Evolutionary conservation across 2,888 invertebrate species (phyloP).

Genomic region (Cyaniris semiargus): DNA sequence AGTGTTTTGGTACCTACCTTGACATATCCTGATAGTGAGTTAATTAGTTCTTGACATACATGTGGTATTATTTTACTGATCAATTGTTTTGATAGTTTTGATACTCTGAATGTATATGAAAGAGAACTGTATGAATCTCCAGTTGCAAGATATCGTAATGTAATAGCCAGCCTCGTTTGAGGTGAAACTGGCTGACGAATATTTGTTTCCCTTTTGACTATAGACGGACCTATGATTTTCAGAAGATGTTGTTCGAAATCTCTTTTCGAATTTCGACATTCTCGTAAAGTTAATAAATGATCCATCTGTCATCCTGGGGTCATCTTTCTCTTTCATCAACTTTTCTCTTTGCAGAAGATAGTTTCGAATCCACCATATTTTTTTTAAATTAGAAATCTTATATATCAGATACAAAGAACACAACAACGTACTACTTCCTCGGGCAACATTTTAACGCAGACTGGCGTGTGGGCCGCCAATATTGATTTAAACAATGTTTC

Average conservation of each 20-base stretch:
- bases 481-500: conserved; percentile 1
- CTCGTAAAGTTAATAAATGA: conserved; percentile 45
- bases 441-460: no score
- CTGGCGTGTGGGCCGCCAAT: background rate
- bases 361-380: conserved; percentile 42
- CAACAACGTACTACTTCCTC: no score
- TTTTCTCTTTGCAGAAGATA: conserved; percentile 40
- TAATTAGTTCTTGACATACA: conserved; percentile 37
- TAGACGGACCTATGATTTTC: conserved; percentile 43
- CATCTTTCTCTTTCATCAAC: conserved; percentile 45
- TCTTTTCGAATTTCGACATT: conserved; percentile 46
- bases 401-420: no score
- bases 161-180: conserved; percentile 43
- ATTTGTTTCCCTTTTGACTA: conserved; percentile 44
- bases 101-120: conserved; percentile 44
- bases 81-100: conserved; percentile 44
- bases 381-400: conserved; percentile 8
- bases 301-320: conserved; percentile 42
- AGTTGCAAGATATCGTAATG: conserved; percentile 42
- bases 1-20: conserved; percentile 33
- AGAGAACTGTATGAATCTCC: conserved; percentile 42
- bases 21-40: conserved; percentile 35
- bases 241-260: conserved; percentile 45
- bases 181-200: conserved; percentile 44
- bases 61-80: conserved; percentile 40